phyloP scores from a whole-genome alignment of 2,113 vertebrate species.

The Heteronetta atricapilla region DNA sequence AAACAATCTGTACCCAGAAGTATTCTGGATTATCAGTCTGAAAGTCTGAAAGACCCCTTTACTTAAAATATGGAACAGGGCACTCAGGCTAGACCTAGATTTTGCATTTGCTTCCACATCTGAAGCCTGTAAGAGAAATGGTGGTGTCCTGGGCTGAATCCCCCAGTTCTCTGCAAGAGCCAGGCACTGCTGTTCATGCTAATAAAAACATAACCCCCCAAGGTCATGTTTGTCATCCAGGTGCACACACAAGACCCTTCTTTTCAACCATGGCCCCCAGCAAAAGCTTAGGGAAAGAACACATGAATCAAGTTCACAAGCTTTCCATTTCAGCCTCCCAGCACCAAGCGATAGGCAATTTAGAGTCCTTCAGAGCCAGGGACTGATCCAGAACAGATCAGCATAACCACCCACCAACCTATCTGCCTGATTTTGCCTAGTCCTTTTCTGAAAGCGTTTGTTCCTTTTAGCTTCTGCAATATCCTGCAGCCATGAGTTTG shows the following conservation, averaged over 20 bases:
- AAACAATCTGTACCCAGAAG: not conserved
- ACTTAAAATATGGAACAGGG: not conserved
- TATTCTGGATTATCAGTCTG: not conserved
- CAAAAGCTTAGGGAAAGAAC: not conserved
- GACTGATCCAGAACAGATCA: not conserved
- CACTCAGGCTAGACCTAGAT: not conserved
- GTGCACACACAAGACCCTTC: not conserved
- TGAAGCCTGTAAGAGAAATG: not conserved
- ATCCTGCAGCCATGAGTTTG: not conserved
- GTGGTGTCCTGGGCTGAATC: not conserved
- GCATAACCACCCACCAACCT: not conserved
- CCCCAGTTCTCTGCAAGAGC: not conserved
- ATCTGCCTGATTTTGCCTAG: not conserved
- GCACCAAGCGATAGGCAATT: not conserved
- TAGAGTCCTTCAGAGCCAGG: not conserved
- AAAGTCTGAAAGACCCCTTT: not conserved
- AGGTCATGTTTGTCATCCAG: not conserved
- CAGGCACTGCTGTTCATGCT: not conserved
- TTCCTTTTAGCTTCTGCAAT: not conserved
- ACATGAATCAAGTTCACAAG: not conserved
- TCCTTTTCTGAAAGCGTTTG: not conserved
- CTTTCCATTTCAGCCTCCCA: not conserved
- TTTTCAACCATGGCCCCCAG: not conserved
- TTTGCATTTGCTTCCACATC: not conserved
- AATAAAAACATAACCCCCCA: not conserved